A percentile compares a stretch with the other conserved stretches of the same genome.
These are phyloP conservation scores for Gobionotothen gibberifrons DNA, from an alignment of 2,797 vertebrate genomes.

Conservation along the genomic window DNA sequence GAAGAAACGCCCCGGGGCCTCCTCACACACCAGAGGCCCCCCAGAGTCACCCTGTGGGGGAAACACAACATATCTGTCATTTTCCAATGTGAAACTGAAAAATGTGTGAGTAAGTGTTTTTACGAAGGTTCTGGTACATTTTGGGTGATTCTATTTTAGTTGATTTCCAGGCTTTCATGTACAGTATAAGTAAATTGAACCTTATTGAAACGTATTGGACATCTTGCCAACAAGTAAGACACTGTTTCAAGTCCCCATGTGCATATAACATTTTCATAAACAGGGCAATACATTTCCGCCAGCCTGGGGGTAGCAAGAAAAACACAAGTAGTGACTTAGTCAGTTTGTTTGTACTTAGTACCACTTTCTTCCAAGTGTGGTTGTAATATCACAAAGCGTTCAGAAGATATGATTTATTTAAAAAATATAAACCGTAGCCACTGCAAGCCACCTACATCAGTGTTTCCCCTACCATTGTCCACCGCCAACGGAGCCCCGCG, in stretches of 20 bases:
- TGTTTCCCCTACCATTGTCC: too few relatives aligned
- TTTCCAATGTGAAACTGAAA: too few relatives aligned
- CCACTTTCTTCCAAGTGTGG: too few relatives aligned
- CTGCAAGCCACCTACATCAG: too few relatives aligned
- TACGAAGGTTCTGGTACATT: too few relatives aligned
- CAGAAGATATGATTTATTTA: too few relatives aligned
- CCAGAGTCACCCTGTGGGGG: conserved; percentile 92
- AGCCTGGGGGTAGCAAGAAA: neutral
- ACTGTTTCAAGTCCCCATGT: neutral
- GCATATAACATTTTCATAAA: neutral
- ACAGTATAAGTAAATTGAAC: neutral
- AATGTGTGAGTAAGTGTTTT: too few relatives aligned
- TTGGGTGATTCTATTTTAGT: too few relatives aligned
- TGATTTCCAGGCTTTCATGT: neutral
- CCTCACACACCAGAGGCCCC: conserved; percentile 93
- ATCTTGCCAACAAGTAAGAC: neutral
- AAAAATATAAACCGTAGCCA: too few relatives aligned
- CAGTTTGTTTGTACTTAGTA: too few relatives aligned
- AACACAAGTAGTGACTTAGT: neutral
- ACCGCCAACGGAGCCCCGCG: too few relatives aligned
- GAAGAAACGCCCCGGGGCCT: conserved; percentile 90
- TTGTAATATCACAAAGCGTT: too few relatives aligned
- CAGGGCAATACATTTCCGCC: neutral
- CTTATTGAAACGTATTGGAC: neutral
- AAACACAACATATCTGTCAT: conserved; percentile 28